Conservation (phyloP, 2,888 invertebrate genomes). For the Euplexia lucipara region DNA sequence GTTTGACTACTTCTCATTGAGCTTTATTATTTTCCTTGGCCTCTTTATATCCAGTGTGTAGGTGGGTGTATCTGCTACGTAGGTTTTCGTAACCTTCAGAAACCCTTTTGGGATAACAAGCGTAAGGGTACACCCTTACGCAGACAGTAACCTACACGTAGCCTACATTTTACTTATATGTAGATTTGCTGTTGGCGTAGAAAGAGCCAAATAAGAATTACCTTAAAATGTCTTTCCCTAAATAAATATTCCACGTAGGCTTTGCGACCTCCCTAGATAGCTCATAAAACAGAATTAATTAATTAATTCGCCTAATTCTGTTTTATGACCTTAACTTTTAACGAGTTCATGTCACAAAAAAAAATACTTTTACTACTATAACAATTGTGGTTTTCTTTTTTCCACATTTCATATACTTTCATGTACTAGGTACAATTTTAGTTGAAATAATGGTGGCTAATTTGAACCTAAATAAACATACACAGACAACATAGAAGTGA, state of each 20-base stretch:
- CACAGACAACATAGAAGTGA: constrained; percentile 16
- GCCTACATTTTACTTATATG: no score
- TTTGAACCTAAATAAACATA: constrained; percentile 17
- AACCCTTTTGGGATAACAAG: constrained; percentile 42
- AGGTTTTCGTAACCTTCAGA: constrained; percentile 19
- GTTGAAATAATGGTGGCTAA: not conserved
- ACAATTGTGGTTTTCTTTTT: not conserved
- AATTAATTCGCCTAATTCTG: not conserved
- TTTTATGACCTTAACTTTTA: not conserved
- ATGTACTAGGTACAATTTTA: not conserved
- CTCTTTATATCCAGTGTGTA: not conserved
- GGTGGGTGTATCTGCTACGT: not conserved
- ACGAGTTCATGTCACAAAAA: not conserved
- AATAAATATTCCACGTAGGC: constrained; percentile 19
- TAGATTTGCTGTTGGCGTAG: constrained; percentile 1
- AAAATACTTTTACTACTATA: no score
- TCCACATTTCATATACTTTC: no score
- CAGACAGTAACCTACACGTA: no score
- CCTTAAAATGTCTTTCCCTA: not conserved
- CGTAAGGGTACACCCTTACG: constrained; percentile 10
- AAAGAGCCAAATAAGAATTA: constrained; percentile 12
- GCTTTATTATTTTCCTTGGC: constrained; percentile 6
- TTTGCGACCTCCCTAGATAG: not conserved
- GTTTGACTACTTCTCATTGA: constrained; percentile 4
- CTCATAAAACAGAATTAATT: no score